A percentile compares a stretch with the other conserved stretches of the same genome.
Evolutionary conservation across 2,797 vertebrate species (phyloP).

Genomic region (Champsocephalus esox): DNA sequence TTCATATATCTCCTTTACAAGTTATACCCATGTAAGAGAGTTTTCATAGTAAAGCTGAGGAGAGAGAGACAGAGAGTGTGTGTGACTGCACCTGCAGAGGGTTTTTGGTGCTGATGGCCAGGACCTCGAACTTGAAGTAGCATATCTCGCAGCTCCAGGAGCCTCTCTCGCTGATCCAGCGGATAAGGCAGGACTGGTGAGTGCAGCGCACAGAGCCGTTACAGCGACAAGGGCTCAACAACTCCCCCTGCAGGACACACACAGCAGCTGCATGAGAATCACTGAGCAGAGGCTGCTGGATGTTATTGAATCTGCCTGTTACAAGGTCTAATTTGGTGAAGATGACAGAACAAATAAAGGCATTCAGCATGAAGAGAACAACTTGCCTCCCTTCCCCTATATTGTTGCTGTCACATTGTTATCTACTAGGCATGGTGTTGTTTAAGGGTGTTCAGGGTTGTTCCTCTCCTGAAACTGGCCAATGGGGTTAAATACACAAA

Average conservation of each 20-base stretch:
- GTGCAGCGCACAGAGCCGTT: slow-evolving; percentile 90
- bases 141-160: slow-evolving; percentile 94
- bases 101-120: slow-evolving; percentile 93
- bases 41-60: neutral
- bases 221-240: slow-evolving; percentile 90
- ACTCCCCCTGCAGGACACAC: slow-evolving; percentile 86
- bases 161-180: slow-evolving; percentile 92
- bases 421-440: neutral
- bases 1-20: neutral
- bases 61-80: neutral
- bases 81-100: slow-evolving; percentile 85
- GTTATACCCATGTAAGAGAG: neutral
- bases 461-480: neutral
- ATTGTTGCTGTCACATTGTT: slow-evolving; percentile 9
- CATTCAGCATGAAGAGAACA: neutral
- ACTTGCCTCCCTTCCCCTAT: neutral
- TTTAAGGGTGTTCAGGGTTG: neutral
- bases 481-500: slow-evolving; percentile 3
- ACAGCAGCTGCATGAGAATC: slow-evolving; percentile 8
- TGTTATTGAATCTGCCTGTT: neutral
- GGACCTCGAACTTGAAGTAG: slow-evolving; percentile 93
- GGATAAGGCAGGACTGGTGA: slow-evolving; percentile 92
- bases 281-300: slow-evolving; percentile 2
- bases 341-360: slow-evolving; percentile 8
- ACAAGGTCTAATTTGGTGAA: slow-evolving; percentile 3